A percentile compares a stretch with the other conserved stretches of the same genome.
Evolutionary conservation across 2,888 invertebrate genomes (phyloP).

Genomic region (Drosophila glabriapex): DNA sequence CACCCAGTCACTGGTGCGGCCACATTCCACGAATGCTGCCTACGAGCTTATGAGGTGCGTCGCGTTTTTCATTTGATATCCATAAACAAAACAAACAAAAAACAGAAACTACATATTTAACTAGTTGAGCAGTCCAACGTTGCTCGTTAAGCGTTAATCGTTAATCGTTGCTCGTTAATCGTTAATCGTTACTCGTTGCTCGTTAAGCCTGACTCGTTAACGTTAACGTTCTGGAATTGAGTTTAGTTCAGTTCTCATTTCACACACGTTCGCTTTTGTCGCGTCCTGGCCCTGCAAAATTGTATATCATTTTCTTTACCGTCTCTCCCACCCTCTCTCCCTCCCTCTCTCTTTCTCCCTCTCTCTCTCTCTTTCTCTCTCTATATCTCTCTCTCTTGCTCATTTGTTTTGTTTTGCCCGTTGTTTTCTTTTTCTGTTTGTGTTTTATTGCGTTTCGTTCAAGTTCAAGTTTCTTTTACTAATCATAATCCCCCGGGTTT

Average conservation of each 20-base stretch:
- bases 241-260: constrained; percentile 20
- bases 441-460: constrained; percentile 38
- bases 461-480: constrained; percentile 40
- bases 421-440: constrained; percentile 31
- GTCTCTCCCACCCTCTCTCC: not conserved
- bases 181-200: constrained; percentile 29
- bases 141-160: constrained; percentile 33
- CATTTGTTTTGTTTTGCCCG: constrained; percentile 40
- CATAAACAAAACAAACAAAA: constrained; percentile 11
- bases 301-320: constrained; percentile 13
- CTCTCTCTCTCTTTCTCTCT: not conserved
- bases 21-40: constrained; percentile 82
- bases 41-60: constrained; percentile 84
- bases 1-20: constrained; percentile 55
- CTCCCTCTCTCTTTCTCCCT: not conserved
- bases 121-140: constrained; percentile 35
- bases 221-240: constrained; percentile 1
- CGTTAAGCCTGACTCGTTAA: constrained; percentile 24
- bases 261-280: constrained; percentile 32
- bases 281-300: constrained; percentile 31
- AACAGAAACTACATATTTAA: constrained; percentile 15
- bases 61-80: constrained; percentile 61
- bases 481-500: constrained; percentile 35
- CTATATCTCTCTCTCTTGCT: not conserved
- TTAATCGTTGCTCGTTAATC: constrained; percentile 23